Base-by-base conservation (phyloP, 2,113 vertebrate genomes). In the Peucedramus taeniatus region DNA sequence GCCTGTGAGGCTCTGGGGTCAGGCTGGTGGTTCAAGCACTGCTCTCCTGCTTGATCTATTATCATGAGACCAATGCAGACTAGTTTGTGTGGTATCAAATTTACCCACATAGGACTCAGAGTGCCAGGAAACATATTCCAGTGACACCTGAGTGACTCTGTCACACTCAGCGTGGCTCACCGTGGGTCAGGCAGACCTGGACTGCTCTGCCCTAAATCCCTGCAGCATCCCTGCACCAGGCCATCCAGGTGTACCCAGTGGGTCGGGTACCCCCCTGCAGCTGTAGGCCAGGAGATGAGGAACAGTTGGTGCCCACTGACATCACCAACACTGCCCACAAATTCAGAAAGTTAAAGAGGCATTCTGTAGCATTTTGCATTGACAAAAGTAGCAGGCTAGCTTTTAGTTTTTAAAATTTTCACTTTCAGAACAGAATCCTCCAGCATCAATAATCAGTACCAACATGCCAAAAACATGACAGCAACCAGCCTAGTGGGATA, bases 261-360 rank as follows among this genome's bases (percentile, higher is more conserved):
- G 1, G 5, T 3, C 2, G 1, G 14, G 54, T 13, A 24, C 2
- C 26, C 13, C 40, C 12, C 3, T 0, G 17, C 37, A 57, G n/a
- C 28, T 23, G 16, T 4, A 23, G 49, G 35, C 26, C 53, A 50
- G 39, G 35, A 70, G 27, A 33, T 31, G 33, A 75, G 30, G 20
- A 53, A 10, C 9, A 44, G 4, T 1, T 49, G 21, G 27, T n/a
- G 82, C 45, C 59, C 40, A 44, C 5, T 14, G 40, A 44, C 65
- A 76, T 65, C 27, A 59, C 51, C 30, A 64, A 42, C 89, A 28
- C 24, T 33, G 7, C 10, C 26, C 57, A 27, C 5, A 27, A 11
- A 17, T 51, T 64, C 39, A 69, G n/a, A 49, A 57, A 44, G 26
- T 15, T 61, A 42, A 30, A 75, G 31, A 56, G 3, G 4, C 19